These are phyloP conservation scores for Luperina nickerlii DNA, from an alignment of 2,888 invertebrate species.

Conservation along the genomic window DNA sequence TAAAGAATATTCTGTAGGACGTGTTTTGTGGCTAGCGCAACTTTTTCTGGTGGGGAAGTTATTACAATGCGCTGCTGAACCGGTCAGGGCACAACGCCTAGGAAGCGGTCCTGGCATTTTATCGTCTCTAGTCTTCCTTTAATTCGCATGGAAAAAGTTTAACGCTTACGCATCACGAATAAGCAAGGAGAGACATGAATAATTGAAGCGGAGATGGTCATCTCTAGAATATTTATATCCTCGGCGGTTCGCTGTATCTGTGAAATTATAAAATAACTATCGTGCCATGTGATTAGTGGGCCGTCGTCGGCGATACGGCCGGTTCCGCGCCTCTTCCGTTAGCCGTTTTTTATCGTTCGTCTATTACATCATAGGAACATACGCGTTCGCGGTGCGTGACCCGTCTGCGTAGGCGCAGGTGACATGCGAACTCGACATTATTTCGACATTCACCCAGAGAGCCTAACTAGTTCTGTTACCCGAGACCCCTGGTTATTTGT, in stretches of 20 bases:
- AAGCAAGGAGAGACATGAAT: conserved; percentile 77
- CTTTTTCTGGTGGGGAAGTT: conserved; percentile 80
- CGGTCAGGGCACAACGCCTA: conserved; percentile 75
- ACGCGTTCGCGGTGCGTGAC: conserved; percentile 79
- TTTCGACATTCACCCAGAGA: conserved; percentile 79
- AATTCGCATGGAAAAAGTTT: conserved; percentile 75
- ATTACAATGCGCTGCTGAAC: conserved; percentile 79
- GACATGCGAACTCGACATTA: conserved; percentile 84
- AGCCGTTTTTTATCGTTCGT: conserved; percentile 80
- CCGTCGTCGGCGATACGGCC: conserved; percentile 75
- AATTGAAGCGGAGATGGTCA: conserved; percentile 75
- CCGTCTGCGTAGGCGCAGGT: conserved; percentile 87
- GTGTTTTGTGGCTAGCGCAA: conserved; percentile 71
- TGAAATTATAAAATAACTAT: conserved; percentile 76
- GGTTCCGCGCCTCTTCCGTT: conserved; percentile 86
- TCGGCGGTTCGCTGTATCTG: conserved; percentile 66
- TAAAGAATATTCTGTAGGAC: conserved; percentile 71
- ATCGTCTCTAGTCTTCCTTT: conserved; percentile 74
- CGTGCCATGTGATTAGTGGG: conserved; percentile 77
- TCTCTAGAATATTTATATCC: conserved; percentile 75
- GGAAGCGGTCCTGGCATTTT: conserved; percentile 78
- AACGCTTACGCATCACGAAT: conserved; percentile 73
- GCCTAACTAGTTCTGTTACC: conserved; percentile 84
- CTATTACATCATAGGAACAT: conserved; percentile 85
- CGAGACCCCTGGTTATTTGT: conserved; percentile 86